phyloP scores from a whole-genome alignment of 1,140 invertebrate species.

The Eupristina koningsbergeri region DNA sequence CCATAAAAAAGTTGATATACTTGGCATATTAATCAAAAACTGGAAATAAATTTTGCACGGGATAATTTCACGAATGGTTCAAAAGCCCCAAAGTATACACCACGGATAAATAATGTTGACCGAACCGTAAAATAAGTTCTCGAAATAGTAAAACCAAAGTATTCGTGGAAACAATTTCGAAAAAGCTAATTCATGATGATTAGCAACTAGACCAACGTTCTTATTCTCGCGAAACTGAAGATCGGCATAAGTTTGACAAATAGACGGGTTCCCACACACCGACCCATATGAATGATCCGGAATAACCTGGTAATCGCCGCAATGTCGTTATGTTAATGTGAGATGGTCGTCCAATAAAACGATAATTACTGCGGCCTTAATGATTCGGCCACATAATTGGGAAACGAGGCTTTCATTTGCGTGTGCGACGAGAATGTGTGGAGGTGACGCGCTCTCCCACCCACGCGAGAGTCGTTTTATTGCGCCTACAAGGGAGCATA shows the following conservation, averaged over 20 bases:
- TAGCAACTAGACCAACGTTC: neutral
- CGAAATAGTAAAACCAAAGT: neutral
- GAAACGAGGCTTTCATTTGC: slow-evolving; percentile 53
- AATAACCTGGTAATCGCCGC: slow-evolving; percentile 60
- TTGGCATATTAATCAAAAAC: neutral
- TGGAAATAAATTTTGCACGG: neutral
- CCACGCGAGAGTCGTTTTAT: neutral
- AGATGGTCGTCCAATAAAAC: slow-evolving; percentile 55
- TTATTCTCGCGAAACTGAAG: neutral
- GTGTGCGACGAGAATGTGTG: slow-evolving; percentile 45
- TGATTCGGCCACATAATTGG: slow-evolving; percentile 61
- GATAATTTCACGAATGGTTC: neutral
- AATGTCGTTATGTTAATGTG: slow-evolving; percentile 63
- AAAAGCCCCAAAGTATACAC: neutral
- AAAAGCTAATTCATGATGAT: neutral
- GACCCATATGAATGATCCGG: slow-evolving; percentile 31
- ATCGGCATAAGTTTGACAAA: neutral
- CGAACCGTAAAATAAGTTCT: no score
- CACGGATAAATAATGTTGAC: neutral
- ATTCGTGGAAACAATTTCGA: neutral
- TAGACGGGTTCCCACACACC: no score
- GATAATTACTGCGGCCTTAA: slow-evolving; percentile 63
- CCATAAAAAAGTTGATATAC: neutral
- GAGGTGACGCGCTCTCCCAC: slow-evolving; percentile 5
- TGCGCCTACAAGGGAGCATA: neutral